These are phyloP conservation scores for Zaprionus capensis DNA, from an alignment of 1,140 invertebrate species.

Conservation along the genomic window DNA sequence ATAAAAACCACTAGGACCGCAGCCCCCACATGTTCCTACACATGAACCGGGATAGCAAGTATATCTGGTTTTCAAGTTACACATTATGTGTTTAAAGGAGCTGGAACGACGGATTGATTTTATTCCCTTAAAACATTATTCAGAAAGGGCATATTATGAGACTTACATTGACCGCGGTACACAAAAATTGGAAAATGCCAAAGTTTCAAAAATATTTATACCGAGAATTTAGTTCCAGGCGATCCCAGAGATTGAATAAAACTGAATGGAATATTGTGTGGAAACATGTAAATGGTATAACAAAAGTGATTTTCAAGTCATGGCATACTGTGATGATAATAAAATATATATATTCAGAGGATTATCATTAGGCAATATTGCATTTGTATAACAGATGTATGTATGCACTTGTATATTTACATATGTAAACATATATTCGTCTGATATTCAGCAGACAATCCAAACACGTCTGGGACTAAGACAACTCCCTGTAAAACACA, in stretches of 20 bases:
- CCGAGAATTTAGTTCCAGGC: constrained; percentile 21
- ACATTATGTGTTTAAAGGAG: constrained; percentile 35
- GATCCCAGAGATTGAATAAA: constrained; percentile 4
- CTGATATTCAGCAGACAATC: too few relatives aligned
- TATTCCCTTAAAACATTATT: not conserved
- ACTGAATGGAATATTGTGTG: not conserved
- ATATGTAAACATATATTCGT: too few relatives aligned
- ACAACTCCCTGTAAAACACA: too few relatives aligned
- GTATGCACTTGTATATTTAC: too few relatives aligned
- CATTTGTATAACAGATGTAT: too few relatives aligned
- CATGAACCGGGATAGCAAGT: constrained; percentile 47
- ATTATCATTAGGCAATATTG: too few relatives aligned
- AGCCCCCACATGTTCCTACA: constrained; percentile 48
- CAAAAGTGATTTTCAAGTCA: not conserved
- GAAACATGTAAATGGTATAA: not conserved
- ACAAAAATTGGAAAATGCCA: constrained; percentile 41
- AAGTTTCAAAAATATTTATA: constrained; percentile 29
- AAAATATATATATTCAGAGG: not conserved
- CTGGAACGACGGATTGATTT: not conserved
- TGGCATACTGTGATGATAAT: constrained; percentile 1
- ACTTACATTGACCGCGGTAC: constrained; percentile 19
- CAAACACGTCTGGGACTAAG: too few relatives aligned
- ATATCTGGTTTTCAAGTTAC: constrained; percentile 18
- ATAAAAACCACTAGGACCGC: constrained; percentile 53
- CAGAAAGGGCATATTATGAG: not conserved